Percentiles rank a stretch among this genome's conserved stretches.
phyloP scores from a whole-genome alignment of 2,797 vertebrate species.

The Anableps anableps region DNA sequence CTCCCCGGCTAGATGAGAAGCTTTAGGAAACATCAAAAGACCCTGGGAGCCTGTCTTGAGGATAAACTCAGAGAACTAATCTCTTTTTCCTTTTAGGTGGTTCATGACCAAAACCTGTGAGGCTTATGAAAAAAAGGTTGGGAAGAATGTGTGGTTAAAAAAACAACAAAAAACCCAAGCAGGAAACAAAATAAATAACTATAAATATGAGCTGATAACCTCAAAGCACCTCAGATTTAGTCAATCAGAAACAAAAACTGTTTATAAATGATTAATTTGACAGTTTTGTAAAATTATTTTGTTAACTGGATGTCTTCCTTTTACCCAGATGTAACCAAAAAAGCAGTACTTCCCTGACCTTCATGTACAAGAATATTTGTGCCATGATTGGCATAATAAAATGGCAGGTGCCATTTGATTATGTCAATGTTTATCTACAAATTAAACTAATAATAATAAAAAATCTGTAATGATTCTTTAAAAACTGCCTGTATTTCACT shows the following conservation, averaged over 20 bases:
- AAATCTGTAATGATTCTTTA: not conserved
- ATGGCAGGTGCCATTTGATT: not conserved
- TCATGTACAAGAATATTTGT: not conserved
- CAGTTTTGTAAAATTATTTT: not conserved
- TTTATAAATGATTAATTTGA: not conserved
- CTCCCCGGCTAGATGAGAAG: constrained; percentile 8
- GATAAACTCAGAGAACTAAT: constrained; percentile 22
- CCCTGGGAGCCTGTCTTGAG: constrained; percentile 9
- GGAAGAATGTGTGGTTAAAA: not conserved
- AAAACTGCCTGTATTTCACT: not conserved
- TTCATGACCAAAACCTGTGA: constrained; percentile 2
- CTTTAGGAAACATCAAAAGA: constrained; percentile 28
- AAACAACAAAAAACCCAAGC: not conserved
- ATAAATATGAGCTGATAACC: not conserved
- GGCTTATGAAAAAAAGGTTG: not conserved
- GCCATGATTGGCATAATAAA: too few relatives aligned
- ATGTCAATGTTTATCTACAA: too few relatives aligned
- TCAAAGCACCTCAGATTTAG: not conserved
- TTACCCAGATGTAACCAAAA: not conserved
- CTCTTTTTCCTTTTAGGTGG: constrained; percentile 14
- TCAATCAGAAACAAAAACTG: not conserved
- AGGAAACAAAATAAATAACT: constrained; percentile 2
- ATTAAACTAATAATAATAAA: not conserved
- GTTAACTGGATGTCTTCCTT: not conserved
- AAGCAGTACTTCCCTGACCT: not conserved